Base-by-base conservation (phyloP, 2,888 invertebrate genomes). In the Epirrhoe alternata region DNA sequence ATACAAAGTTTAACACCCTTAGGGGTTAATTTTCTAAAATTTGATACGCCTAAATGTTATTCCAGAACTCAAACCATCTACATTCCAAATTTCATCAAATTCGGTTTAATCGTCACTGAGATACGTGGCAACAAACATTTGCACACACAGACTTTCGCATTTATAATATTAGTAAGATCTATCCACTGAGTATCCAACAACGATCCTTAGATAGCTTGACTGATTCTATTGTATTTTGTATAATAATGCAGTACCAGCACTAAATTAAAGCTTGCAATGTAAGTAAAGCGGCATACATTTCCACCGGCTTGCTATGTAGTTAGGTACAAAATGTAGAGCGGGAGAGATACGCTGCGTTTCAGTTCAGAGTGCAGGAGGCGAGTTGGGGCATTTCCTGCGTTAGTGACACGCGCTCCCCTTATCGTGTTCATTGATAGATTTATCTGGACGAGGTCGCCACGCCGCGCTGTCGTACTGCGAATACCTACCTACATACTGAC, bases 401-500 rank as follows among this genome's bases (percentile, higher is more conserved):
- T 83, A 82, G 82, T 86, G 89, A 85, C 88, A 86, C 87, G 86
- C 86, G 88, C 81, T 81, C 86, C 89, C 86, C 88, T 90, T 91
- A 91, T 92, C 92, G 75, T 80, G 77, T 87, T 90, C 92, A 92
- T 92, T 92, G 92, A 92, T 91, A 90, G 87, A 90, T 91, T 89
- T 92, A 91, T 91, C 91, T 88, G 80, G 80, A 78, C 88, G 92
- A 89, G 91, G 90, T 91, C 90, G 87, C 77, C 77, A 74, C 77
- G 56, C 57, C 63, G 61, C 57, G 57, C 52, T 71, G 74, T 73
- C 73, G 74, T 72, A 76, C 75, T 77, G 76, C 74, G 66, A 24
- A 70, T 70, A 75, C 79, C 82, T 81, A 81, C 77, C 24, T 2
- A 24, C 24, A 24, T 24, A 24, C 24, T 24, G 79, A 79, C 33